Evolutionary conservation across 2,888 invertebrate species (phyloP).

Genomic region (Lumbricus terrestris): DNA sequence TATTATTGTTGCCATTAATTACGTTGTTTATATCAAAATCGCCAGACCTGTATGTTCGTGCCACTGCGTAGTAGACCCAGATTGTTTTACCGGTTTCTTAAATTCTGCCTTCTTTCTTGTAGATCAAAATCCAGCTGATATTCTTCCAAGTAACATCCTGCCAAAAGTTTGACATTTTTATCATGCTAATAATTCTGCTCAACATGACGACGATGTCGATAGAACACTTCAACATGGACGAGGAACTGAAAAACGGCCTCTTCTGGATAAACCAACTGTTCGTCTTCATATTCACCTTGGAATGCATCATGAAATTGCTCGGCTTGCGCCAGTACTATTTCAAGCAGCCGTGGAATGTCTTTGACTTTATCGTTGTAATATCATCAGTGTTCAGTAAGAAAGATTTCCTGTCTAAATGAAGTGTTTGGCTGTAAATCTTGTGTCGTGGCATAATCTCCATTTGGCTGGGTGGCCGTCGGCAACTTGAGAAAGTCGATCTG

Average conservation of each 20-base stretch:
- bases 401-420: neutral
- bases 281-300: constrained; percentile 95
- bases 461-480: too few species aligned
- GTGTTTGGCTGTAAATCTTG: neutral
- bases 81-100: neutral
- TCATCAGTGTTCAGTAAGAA: constrained; percentile 89
- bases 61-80: too few species aligned
- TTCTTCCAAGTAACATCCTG: constrained; percentile 96
- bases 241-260: constrained; percentile 65
- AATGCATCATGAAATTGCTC: constrained; percentile 96
- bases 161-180: constrained; percentile 98
- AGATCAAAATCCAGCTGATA: constrained; percentile 95
- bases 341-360: constrained; percentile 98
- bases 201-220: constrained; percentile 98
- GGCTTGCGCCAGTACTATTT: constrained; percentile 97
- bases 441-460: too few species aligned
- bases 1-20: too few species aligned
- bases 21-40: too few species aligned
- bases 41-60: too few species aligned
- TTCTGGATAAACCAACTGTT: constrained; percentile 94
- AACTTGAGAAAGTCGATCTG: too few species aligned
- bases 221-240: constrained; percentile 89
- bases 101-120: constrained; percentile 59
- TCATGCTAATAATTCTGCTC: constrained; percentile 96
- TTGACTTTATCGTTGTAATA: constrained; percentile 98